Conservation (phyloP, 2,888 invertebrate genomes). For the Boloria euphrosyne region DNA sequence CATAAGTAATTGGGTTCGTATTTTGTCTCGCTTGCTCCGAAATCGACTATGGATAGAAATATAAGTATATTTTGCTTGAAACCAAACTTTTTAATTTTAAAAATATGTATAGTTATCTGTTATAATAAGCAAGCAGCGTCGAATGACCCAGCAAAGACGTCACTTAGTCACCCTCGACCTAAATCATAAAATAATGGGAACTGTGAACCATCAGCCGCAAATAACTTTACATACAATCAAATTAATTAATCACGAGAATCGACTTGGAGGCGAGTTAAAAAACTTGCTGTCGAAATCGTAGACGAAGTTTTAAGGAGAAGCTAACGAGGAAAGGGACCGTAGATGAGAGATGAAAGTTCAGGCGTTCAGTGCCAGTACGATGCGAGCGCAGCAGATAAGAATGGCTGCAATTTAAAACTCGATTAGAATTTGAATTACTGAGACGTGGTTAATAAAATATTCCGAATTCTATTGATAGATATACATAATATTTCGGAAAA, state of each 20-base stretch:
- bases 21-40: too few species aligned
- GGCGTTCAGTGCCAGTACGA: constrained; percentile 58
- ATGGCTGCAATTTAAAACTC: constrained; percentile 82
- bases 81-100: constrained; percentile 47
- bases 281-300: constrained; percentile 65
- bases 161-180: constrained; percentile 57
- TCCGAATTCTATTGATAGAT: constrained; percentile 21
- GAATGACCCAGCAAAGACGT: constrained; percentile 72
- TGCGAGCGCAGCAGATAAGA: constrained; percentile 72
- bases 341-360: constrained; percentile 75
- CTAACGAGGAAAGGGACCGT: constrained; percentile 75
- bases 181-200: constrained; percentile 69
- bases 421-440: constrained; percentile 78
- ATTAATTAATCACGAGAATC: constrained; percentile 80
- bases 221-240: constrained; percentile 76
- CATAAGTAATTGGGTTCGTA: too few species aligned
- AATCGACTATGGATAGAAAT: too few species aligned
- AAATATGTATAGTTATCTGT: constrained; percentile 51
- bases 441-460: constrained; percentile 72
- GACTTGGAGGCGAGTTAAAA: constrained; percentile 72
- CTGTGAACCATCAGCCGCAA: constrained; percentile 61
- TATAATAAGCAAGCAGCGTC: constrained; percentile 64
- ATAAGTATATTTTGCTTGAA: neutral
- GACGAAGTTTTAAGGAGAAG: constrained; percentile 77
- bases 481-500: too few species aligned